These are phyloP conservation scores for Gorsachius magnificus DNA, from an alignment of 2,797 vertebrate species.

Conservation along the genomic window DNA sequence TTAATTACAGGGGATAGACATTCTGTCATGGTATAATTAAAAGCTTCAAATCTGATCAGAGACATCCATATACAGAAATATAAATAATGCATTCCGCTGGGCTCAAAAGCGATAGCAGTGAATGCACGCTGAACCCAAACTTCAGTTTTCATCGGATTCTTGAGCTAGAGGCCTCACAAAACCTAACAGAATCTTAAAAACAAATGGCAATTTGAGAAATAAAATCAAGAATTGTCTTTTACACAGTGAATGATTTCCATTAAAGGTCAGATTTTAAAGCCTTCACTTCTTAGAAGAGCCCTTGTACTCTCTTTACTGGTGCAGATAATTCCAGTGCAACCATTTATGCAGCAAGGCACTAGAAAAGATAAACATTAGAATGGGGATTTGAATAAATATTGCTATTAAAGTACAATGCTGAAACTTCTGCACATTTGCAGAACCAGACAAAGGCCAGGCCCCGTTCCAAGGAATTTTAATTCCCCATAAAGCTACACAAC, in stretches of 20 bases:
- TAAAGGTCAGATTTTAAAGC: background rate
- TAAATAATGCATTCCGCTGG: background rate
- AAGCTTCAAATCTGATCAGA: background rate
- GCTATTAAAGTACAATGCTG: slow-evolving; percentile 30
- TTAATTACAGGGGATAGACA: slow-evolving; percentile 17
- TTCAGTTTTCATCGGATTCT: background rate
- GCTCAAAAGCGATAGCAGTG: background rate
- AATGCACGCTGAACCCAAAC: background rate
- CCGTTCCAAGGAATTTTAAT: slow-evolving; percentile 17
- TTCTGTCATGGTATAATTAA: slow-evolving; percentile 1
- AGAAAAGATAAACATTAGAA: slow-evolving; percentile 26
- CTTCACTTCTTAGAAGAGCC: background rate
- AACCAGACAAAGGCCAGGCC: slow-evolving; percentile 38
- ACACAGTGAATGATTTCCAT: background rate
- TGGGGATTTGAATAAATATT: slow-evolving; percentile 42
- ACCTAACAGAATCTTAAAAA: background rate
- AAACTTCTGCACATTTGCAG: slow-evolving; percentile 26
- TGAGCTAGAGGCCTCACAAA: background rate
- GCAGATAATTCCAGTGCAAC: background rate
- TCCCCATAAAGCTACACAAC: background rate
- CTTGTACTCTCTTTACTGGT: background rate
- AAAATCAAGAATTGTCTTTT: background rate
- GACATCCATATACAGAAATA: background rate
- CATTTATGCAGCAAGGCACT: background rate
- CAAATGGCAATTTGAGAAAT: background rate